phyloP scores from a whole-genome alignment of 2,888 invertebrate genomes.

The Scelioninae gen. 1 region DNA sequence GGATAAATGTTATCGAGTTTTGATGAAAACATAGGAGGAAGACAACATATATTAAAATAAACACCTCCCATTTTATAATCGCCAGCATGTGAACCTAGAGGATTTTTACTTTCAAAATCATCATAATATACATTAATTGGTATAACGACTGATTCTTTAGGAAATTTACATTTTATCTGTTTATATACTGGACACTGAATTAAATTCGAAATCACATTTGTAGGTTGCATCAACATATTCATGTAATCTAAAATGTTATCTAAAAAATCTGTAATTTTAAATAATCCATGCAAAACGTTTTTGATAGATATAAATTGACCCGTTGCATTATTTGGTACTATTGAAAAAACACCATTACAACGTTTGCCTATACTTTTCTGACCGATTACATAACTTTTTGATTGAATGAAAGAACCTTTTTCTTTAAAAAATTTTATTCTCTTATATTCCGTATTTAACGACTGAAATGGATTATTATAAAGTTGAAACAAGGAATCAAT shows the following conservation, averaged over 20 bases:
- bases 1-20: constrained; percentile 61
- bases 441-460: constrained; percentile 30
- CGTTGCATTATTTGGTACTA: constrained; percentile 23
- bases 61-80: constrained; percentile 60
- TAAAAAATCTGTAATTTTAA: constrained; percentile 29
- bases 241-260: constrained; percentile 35
- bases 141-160: constrained; percentile 27
- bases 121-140: constrained; percentile 59
- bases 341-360: constrained; percentile 17
- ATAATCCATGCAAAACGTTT: constrained; percentile 28
- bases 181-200: constrained; percentile 37
- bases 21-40: constrained; percentile 50
- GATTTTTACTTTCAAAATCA: constrained; percentile 64
- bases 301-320: constrained; percentile 45
- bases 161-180: constrained; percentile 13
- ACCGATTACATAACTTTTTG: constrained; percentile 27
- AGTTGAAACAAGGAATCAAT: neutral
- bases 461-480: constrained; percentile 31
- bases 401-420: constrained; percentile 30
- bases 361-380: constrained; percentile 9
- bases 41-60: constrained; percentile 48
- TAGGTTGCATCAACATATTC: neutral
- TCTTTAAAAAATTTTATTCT: constrained; percentile 37
- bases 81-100: constrained; percentile 63
- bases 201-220: constrained; percentile 42